A percentile compares a stretch with the other conserved stretches of the same genome.
Evolutionary conservation across 2,797 vertebrate genomes (phyloP).

Genomic region (Crax fasciolata): DNA sequence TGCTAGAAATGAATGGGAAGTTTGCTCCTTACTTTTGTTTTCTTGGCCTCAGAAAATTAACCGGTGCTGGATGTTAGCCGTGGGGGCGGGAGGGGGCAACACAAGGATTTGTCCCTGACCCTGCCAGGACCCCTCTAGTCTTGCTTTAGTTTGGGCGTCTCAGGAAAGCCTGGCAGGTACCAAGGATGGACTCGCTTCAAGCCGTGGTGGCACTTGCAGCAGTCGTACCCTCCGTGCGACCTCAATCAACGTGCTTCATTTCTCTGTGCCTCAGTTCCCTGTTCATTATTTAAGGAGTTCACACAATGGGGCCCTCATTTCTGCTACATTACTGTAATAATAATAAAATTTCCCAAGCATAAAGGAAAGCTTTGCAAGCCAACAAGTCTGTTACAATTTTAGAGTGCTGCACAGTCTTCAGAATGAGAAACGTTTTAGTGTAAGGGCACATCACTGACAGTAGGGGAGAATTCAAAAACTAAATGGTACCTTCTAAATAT

Average conservation of each 20-base stretch:
- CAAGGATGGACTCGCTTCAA: not conserved
- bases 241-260: not conserved
- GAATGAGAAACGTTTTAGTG: not conserved
- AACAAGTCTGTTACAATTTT: not conserved
- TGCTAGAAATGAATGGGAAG: not conserved
- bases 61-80: not conserved
- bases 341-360: not conserved
- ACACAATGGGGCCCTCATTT: not conserved
- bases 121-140: not conserved
- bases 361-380: constrained; percentile 30
- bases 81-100: too few relatives aligned
- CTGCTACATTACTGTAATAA: not conserved
- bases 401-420: not conserved
- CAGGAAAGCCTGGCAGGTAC: not conserved
- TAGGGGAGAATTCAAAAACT: not conserved
- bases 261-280: not conserved
- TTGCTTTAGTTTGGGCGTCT: not conserved
- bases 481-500: constrained; percentile 7
- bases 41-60: not conserved
- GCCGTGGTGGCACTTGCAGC: fast-evolving
- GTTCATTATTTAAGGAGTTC: not conserved
- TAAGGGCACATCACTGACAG: not conserved
- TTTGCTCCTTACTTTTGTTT: not conserved
- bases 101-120: not conserved
- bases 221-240: not conserved